Base-by-base conservation (phyloP, 2,888 invertebrate species). In the Caenorhabditis panamensis region DNA sequence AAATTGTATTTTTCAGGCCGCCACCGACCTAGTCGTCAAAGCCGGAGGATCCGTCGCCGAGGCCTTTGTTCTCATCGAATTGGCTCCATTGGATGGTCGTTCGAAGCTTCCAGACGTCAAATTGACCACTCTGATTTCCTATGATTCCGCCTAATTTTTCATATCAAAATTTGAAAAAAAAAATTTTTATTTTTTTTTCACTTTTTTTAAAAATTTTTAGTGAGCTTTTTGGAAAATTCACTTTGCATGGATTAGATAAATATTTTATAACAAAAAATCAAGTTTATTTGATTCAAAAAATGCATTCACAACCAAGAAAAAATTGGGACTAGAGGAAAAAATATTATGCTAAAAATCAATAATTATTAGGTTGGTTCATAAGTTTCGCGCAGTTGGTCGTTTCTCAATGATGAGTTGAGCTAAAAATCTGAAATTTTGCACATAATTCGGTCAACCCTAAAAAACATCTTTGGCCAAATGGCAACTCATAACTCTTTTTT, bases 41-140 rank as follows among this genome's bases (percentile, higher is more conserved):
- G 87, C 86, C 9, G 85, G 86, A 20, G 87, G 86, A 18, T 49
- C 56, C 9, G 86, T 86, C n/a, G 83, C 71, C 41, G 86, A 88
- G 49, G 87, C 85, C 11, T 89, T 89, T 62, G 85, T 88, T n/a
- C 67, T 89, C 49, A 85, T 88, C 54, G 89, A 89, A 68, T 75
- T 89, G 62, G 78, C 84, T 11, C 83, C 82, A 18, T 54, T 89
- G 66, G 84, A 84, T 24, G 89, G 89, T 8, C 64, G 87, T 47
- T 71, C 58, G 8, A 82, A 82, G 20, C 51, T 88, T 9, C 62
- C 81, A 1, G 78, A 78, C 37, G 73, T 84, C 24, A 72, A 80
- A 13, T n/a, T 83, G 51, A 75, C 79, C 9, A 56, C 84, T 16
- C 79, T 87, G 18, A 64, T 86, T 51, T 68, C 81, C 8, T 84